phyloP scores from a whole-genome alignment of 2,888 invertebrate species.

The Lypha dubia region DNA sequence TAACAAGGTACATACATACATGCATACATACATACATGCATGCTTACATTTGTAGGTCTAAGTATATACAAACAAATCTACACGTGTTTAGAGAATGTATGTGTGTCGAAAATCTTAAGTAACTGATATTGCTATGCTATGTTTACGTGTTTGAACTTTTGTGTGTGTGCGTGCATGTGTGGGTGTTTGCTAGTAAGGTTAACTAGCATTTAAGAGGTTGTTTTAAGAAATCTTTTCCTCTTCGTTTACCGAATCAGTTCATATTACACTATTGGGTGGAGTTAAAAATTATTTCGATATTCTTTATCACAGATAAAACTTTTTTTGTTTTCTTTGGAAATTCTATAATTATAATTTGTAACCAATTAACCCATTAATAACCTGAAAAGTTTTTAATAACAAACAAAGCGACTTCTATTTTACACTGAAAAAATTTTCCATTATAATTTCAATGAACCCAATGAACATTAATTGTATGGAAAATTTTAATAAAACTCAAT shows the following conservation, averaged over 20 bases:
- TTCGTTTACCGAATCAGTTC: constrained; percentile 3
- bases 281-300: constrained; percentile 7
- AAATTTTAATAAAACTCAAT: no score
- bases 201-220: constrained; percentile 66
- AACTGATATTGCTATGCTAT: constrained; percentile 59
- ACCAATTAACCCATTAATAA: no score
- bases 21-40: background rate
- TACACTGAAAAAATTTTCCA: no score
- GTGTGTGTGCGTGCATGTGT: background rate
- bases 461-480: no score
- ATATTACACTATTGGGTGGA: constrained; percentile 13
- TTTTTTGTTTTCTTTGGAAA: no score
- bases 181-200: constrained; percentile 46
- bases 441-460: no score
- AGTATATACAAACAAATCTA: no score
- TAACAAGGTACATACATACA: background rate
- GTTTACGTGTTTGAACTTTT: background rate
- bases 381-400: no score
- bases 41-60: background rate
- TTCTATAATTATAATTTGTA: no score
- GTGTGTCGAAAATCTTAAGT: constrained; percentile 52
- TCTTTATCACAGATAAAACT: background rate
- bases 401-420: no score
- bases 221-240: constrained; percentile 42
- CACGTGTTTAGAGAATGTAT: constrained; percentile 1